Percentiles rank a stretch among this genome's conserved stretches.
These are phyloP conservation scores for Incurvaria masculella DNA, from an alignment of 2,888 invertebrate genomes.

Conservation along the genomic window DNA sequence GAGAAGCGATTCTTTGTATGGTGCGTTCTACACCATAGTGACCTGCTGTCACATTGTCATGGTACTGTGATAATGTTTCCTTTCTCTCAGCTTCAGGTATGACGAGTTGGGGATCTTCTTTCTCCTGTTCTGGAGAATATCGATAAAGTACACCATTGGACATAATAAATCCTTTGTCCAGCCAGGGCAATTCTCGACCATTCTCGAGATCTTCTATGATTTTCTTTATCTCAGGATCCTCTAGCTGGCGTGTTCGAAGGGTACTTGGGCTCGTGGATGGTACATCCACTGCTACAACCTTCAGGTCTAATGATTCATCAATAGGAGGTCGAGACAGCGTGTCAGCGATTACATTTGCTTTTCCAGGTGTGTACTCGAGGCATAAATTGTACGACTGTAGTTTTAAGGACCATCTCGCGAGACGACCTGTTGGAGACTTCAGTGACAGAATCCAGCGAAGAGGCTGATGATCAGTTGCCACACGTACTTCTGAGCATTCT, in stretches of 20 bases:
- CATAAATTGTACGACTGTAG: constrained; percentile 26
- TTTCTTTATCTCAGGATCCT: constrained; percentile 6
- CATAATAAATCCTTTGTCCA: constrained; percentile 5
- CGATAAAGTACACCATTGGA: constrained; percentile 5
- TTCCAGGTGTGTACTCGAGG: constrained; percentile 25
- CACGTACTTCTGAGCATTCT: constrained; percentile 23
- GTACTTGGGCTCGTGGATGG: neutral
- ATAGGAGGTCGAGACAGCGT: constrained; percentile 21
- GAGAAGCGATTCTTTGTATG: neutral
- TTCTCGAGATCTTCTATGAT: constrained; percentile 3
- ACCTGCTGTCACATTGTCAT: constrained; percentile 11
- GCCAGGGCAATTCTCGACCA: constrained; percentile 1
- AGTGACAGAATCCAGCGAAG: constrained; percentile 28
- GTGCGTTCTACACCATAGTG: constrained; percentile 11
- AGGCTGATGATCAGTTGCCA: constrained; percentile 37
- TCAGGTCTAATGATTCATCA: neutral
- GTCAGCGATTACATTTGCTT: constrained; percentile 25
- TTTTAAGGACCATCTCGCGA: constrained; percentile 31
- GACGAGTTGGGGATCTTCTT: constrained; percentile 4
- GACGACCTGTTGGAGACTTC: constrained; percentile 25
- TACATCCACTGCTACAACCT: constrained; percentile 1
- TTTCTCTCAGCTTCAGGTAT: constrained; percentile 1
- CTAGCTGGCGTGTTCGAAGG: constrained; percentile 3
- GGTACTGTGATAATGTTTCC: constrained; percentile 4
- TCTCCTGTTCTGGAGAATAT: constrained; percentile 2